phyloP scores from a whole-genome alignment of 2,797 vertebrate genomes.

The Acanthiza pusilla region DNA sequence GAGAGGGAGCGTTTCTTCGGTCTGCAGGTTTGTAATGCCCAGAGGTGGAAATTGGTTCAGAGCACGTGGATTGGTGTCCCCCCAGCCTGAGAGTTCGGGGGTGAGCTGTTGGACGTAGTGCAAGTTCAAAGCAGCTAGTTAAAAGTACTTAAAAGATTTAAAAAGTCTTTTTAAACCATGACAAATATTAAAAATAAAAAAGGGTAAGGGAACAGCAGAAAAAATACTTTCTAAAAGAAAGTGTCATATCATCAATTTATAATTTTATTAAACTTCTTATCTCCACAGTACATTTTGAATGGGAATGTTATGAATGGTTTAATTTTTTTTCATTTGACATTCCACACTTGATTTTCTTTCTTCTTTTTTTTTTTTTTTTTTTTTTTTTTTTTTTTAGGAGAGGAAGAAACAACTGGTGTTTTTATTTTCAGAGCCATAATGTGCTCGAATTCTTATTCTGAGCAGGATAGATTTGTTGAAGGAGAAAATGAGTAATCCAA shows the following conservation, averaged over 20 bases:
- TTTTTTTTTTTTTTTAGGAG: not conserved
- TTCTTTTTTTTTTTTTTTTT: not conserved
- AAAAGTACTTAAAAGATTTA: not conserved
- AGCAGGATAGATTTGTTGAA: not conserved
- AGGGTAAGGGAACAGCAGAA: fast-evolving
- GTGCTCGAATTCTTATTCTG: conserved; percentile 1
- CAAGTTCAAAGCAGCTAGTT: not conserved
- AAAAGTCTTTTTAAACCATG: not conserved
- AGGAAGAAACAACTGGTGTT: not conserved
- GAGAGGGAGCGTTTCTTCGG: not conserved
- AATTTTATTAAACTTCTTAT: not conserved
- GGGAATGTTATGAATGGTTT: not conserved
- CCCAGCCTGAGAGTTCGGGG: not conserved
- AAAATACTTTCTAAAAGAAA: not conserved
- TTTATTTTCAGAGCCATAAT: not conserved
- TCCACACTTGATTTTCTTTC: not conserved
- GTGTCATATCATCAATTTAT: not conserved
- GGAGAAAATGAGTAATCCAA: not conserved
- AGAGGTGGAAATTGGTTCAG: not conserved
- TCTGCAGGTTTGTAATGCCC: not conserved
- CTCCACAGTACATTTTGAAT: not conserved
- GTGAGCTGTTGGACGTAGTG: not conserved
- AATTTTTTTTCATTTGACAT: not conserved
- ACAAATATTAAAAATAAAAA: not conserved
- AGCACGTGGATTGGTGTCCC: not conserved